Percentiles rank a stretch among this genome's conserved stretches.
Conservation (phyloP, 1,140 invertebrate species). For the Pantala flavescens region DNA sequence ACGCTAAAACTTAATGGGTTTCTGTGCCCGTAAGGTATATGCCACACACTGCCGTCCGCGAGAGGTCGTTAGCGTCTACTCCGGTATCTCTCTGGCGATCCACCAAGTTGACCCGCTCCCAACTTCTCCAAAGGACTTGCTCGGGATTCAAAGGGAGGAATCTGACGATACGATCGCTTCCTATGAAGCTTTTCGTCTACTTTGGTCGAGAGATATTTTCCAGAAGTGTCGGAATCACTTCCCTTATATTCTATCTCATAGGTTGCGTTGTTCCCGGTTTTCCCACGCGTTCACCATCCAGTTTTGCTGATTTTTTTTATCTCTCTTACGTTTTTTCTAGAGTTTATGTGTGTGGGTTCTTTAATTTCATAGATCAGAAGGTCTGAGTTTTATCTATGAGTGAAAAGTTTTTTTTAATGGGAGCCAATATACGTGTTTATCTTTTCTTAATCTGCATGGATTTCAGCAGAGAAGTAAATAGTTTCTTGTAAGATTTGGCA, state of each 20-base stretch:
- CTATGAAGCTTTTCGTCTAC: neutral
- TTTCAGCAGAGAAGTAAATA: too few species aligned
- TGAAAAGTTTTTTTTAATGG: too few species aligned
- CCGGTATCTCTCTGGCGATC: neutral
- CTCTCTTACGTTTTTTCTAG: too few species aligned
- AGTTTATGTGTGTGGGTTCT: too few species aligned
- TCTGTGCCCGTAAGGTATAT: neutral
- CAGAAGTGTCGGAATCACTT: neutral
- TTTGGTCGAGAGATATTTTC: neutral
- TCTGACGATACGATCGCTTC: neutral
- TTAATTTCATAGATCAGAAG: too few species aligned
- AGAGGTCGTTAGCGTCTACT: neutral
- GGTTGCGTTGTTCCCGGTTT: neutral
- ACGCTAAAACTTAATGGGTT: conserved; percentile 9
- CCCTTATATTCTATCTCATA: neutral
- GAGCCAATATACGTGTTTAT: too few species aligned
- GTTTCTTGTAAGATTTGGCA: too few species aligned
- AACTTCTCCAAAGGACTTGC: neutral
- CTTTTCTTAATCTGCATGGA: too few species aligned
- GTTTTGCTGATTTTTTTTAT: too few species aligned
- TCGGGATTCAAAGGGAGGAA: neutral
- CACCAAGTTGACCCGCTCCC: neutral
- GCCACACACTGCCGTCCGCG: neutral
- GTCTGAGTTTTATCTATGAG: too few species aligned
- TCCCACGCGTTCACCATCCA: too few species aligned